These are phyloP conservation scores for Galerucella pusilla DNA, from an alignment of 2,888 invertebrate genomes.

Conservation along the genomic window DNA sequence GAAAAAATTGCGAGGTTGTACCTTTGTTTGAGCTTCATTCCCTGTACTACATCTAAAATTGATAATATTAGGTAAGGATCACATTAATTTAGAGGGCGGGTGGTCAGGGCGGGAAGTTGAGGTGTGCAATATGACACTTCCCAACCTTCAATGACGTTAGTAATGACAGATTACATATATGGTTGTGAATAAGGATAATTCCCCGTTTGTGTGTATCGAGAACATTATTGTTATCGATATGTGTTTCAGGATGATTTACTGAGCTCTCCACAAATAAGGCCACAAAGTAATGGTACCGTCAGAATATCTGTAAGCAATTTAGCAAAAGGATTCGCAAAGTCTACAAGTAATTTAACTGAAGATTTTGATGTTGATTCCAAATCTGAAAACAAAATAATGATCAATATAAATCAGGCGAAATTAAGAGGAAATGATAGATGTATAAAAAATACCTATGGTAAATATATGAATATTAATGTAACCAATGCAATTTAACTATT, in stretches of 20 bases:
- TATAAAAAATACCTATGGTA: constrained; percentile 31
- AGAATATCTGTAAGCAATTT: constrained; percentile 61
- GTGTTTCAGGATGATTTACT: constrained; percentile 62
- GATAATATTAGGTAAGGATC: too few species aligned
- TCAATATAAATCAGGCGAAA: constrained; percentile 59
- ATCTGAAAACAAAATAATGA: constrained; percentile 59
- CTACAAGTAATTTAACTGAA: constrained; percentile 58
- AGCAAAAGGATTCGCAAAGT: constrained; percentile 59
- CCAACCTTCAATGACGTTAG: too few species aligned
- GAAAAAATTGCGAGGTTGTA: too few species aligned
- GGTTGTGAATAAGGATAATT: too few species aligned
- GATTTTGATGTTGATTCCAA: constrained; percentile 45
- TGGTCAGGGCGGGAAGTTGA: too few species aligned
- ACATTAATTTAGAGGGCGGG: too few species aligned
- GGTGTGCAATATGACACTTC: too few species aligned
- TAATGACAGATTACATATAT: too few species aligned
- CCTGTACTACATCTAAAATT: too few species aligned
- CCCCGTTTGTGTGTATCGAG: too few species aligned
- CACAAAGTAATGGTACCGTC: constrained; percentile 62
- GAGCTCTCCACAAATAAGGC: constrained; percentile 57
- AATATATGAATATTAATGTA: background rate
- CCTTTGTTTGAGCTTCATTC: too few species aligned
- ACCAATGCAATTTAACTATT: background rate
- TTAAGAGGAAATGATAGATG: constrained; percentile 11
- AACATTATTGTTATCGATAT: background rate